Percentiles rank a stretch among this genome's conserved stretches.
Conservation (phyloP, 2,113 vertebrate genomes). For the Megaceryle maxima region DNA sequence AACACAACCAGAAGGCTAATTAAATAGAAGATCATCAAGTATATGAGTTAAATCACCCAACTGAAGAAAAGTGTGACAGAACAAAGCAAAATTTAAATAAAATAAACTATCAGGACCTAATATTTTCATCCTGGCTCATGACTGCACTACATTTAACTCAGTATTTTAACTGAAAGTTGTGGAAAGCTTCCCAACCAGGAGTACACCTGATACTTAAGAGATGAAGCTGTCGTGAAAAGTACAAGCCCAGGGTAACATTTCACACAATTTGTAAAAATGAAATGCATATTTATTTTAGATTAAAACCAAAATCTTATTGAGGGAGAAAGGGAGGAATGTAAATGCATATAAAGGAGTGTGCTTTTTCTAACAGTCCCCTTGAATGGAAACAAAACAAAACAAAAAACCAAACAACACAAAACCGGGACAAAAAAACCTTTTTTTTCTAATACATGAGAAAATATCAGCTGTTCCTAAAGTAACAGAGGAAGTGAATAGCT, state of each 20-base stretch:
- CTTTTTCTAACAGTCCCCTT: not conserved
- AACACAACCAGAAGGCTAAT: not conserved
- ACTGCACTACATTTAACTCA: not conserved
- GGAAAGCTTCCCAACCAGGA: not conserved
- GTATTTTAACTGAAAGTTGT: not conserved
- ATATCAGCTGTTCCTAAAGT: not conserved
- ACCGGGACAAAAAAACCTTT: not conserved
- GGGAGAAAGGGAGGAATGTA: not conserved
- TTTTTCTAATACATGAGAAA: not conserved
- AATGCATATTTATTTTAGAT: not conserved
- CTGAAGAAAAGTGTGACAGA: not conserved
- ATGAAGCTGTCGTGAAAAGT: not conserved
- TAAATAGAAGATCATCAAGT: not conserved
- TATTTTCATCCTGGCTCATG: not conserved
- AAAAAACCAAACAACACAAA: not conserved
- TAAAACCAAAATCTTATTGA: not conserved
- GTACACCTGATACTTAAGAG: not conserved
- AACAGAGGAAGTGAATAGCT: not conserved
- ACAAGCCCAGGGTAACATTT: not conserved
- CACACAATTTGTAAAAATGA: not conserved
- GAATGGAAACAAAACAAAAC: not conserved
- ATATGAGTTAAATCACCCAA: not conserved
- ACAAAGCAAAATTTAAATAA: not conserved
- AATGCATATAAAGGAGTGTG: not conserved
- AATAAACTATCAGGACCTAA: not conserved